Percentiles rank a stretch among this genome's conserved stretches.
phyloP scores from a whole-genome alignment of 2,113 vertebrate species.

The Sardina pilchardus region DNA sequence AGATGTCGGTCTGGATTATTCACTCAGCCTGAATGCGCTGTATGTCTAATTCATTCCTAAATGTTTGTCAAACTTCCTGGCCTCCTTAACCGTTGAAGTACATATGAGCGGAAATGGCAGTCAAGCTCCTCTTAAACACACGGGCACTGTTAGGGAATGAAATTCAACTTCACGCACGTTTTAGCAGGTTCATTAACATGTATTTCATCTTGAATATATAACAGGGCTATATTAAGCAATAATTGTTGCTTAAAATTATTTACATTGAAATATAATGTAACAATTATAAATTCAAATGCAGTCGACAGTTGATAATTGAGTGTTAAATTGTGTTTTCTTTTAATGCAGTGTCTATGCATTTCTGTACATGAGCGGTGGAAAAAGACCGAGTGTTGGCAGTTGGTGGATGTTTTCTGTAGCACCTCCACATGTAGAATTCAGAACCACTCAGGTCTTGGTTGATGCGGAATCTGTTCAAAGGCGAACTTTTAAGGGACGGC shows the following conservation, averaged over 20 bases:
- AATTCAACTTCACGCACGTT: neutral
- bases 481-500: neutral
- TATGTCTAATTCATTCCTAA: conserved; percentile 3
- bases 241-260: too few relatives aligned
- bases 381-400: too few relatives aligned
- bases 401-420: neutral
- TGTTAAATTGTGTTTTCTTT: too few relatives aligned
- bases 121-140: neutral
- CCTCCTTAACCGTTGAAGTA: neutral
- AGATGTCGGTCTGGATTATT: neutral
- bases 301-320: too few relatives aligned
- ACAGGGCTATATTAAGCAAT: too few relatives aligned
- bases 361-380: neutral
- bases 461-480: neutral
- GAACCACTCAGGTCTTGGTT: neutral
- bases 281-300: neutral
- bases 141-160: neutral
- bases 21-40: neutral
- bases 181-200: too few relatives aligned
- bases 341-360: neutral
- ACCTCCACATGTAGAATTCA: neutral
- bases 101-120: neutral
- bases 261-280: neutral
- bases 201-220: too few relatives aligned
- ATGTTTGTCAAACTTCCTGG: neutral